These are phyloP conservation scores for Bombus sibiricus DNA, from an alignment of 1,140 invertebrate species.

Conservation along the genomic window DNA sequence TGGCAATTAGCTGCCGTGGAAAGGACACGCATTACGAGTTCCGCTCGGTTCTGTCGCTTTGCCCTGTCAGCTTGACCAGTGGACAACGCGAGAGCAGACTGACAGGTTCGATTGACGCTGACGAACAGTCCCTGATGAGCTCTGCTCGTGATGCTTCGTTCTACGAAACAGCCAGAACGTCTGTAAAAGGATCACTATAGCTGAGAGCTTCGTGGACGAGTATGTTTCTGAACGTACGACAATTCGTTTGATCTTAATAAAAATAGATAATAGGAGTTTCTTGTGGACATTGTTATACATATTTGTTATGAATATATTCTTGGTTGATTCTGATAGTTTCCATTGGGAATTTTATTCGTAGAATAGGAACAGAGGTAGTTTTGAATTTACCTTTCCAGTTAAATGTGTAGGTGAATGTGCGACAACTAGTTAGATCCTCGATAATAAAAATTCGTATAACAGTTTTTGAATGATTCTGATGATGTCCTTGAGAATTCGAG, in stretches of 20 bases:
- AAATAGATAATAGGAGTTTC: neutral
- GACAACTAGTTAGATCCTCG: too few species aligned
- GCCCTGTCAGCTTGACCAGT: conserved; percentile 15
- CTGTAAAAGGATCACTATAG: neutral
- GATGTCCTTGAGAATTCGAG: too few species aligned
- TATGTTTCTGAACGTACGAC: neutral
- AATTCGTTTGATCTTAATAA: neutral
- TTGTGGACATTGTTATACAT: neutral
- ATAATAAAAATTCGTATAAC: too few species aligned
- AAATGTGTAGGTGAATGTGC: too few species aligned
- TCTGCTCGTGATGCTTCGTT: neutral
- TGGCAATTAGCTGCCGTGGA: conserved; percentile 46
- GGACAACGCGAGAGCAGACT: conserved; percentile 19
- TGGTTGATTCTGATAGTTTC: too few species aligned
- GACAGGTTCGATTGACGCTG: conserved; percentile 32
- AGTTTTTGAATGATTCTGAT: too few species aligned
- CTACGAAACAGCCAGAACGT: neutral
- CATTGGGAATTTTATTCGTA: too few species aligned
- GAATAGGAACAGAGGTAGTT: too few species aligned
- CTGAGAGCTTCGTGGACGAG: neutral
- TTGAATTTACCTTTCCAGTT: too few species aligned
- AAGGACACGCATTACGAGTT: conserved; percentile 34
- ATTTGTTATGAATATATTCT: too few species aligned
- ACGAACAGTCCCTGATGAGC: conserved; percentile 28
- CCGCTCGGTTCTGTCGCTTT: conserved; percentile 16